These are phyloP conservation scores for Watersipora subatra DNA, from an alignment of 1,140 invertebrate genomes.

Conservation along the genomic window DNA sequence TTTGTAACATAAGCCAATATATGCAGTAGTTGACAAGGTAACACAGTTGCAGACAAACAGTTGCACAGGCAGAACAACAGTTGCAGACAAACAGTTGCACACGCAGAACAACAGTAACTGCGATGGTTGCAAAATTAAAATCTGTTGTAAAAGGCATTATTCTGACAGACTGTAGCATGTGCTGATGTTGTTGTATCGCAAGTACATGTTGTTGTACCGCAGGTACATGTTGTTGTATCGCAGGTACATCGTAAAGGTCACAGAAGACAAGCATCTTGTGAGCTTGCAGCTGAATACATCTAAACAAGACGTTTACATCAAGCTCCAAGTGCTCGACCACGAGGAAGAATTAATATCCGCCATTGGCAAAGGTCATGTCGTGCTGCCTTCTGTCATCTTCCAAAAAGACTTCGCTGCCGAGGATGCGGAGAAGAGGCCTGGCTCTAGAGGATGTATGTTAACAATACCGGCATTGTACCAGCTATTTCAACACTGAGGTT, in stretches of 20 bases:
- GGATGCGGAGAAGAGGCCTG: slow-evolving; percentile 22
- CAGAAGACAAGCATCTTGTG: slow-evolving; percentile 31
- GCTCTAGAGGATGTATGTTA: slow-evolving; percentile 28
- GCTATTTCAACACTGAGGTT: too few species aligned
- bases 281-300: slow-evolving; percentile 36
- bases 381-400: slow-evolving; percentile 35
- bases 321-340: slow-evolving; percentile 32
- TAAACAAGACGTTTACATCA: slow-evolving; percentile 36
- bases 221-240: slow-evolving; percentile 3
- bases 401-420: slow-evolving; percentile 20
- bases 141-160: too few species aligned
- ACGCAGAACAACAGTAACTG: too few species aligned
- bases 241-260: slow-evolving; percentile 33
- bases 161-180: too few species aligned
- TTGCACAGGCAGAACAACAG: too few species aligned
- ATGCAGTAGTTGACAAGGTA: too few species aligned
- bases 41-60: too few species aligned
- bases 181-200: too few species aligned
- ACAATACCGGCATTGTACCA: not conserved
- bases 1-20: too few species aligned
- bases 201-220: too few species aligned
- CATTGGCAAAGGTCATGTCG: slow-evolving; percentile 34
- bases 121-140: too few species aligned
- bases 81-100: too few species aligned
- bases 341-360: slow-evolving; percentile 30